phyloP scores from a whole-genome alignment of 2,888 invertebrate genomes.

The Tupiocoris notatus region DNA sequence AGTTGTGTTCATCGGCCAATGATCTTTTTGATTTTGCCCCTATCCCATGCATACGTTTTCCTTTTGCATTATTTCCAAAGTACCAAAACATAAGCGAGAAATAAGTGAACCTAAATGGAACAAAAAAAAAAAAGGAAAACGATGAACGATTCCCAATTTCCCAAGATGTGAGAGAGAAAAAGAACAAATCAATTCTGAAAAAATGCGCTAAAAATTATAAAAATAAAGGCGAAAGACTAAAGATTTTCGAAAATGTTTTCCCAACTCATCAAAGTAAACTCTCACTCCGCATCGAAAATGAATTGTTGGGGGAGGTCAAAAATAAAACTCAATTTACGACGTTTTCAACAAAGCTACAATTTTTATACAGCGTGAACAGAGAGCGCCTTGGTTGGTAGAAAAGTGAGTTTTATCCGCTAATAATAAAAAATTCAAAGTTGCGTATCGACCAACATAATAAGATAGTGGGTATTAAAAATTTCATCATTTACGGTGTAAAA shows the following conservation, averaged over 20 bases:
- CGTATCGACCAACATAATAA: background rate
- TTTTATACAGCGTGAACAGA: background rate
- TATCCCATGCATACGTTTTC: background rate
- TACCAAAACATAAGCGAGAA: background rate
- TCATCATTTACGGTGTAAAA: background rate
- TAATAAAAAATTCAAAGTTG: background rate
- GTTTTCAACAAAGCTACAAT: background rate
- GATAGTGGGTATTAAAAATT: background rate
- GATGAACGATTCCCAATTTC: too few species aligned
- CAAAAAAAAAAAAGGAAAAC: too few species aligned
- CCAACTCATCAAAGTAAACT: slow-evolving; percentile 44
- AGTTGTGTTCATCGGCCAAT: background rate
- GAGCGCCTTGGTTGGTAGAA: background rate
- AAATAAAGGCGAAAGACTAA: background rate
- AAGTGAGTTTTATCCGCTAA: background rate
- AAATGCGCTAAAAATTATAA: background rate
- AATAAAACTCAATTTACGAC: slow-evolving; percentile 1
- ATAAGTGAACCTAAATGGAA: background rate
- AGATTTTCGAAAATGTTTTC: slow-evolving; percentile 2
- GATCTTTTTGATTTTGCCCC: background rate
- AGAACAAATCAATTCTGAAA: background rate
- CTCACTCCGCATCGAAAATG: slow-evolving; percentile 45
- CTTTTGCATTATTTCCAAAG: background rate
- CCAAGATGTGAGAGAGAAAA: background rate
- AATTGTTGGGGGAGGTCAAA: slow-evolving; percentile 5